Base-by-base conservation (phyloP, 2,113 vertebrate genomes). In the Spermophilus dauricus region DNA sequence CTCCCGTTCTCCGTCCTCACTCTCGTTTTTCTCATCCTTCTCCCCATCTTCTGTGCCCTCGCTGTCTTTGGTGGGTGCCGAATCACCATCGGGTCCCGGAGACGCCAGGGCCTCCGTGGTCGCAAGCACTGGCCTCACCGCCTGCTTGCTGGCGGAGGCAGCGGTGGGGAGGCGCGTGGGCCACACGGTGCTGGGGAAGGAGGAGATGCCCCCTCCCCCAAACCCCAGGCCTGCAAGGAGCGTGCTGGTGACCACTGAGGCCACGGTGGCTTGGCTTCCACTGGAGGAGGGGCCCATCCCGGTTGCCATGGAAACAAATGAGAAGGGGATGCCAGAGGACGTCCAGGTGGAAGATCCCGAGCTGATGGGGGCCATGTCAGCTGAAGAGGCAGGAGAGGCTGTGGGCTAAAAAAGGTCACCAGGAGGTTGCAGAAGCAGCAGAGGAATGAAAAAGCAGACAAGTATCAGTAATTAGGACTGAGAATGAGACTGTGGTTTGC, bases 291-390 rank as follows among this genome's bases (percentile, higher is more conserved):
- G 99, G 10, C 99, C 99, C 91, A 99, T 99, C 78, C 99, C 99
- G 0, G 99, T 99, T 10, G 99, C 99, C 99, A 99, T 99, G 82
- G 99, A 99, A 73, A 99, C 99, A 0, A 99, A 99, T 30, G 99
- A 99, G 98, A 99, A 99, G 45, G 99, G 99, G 92, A 99, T 99
- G 89, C 99, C 99, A 0, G 99, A 99, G 90, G 99, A 99, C 4
- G 99, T 99, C 99, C 99, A 99, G 39, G 99, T 99, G 48, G 99
- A 99, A 42, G 99, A 99, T 51, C 99, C 99, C 0, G 99, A 99
- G 97, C 99, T 99, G 99, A 99, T 99, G 96, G 99, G 99, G 89
- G 99, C 99, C 99, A 99, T 99, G 98, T 99, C 99, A 0, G 99
- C 99, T 0, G 99, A 99, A 77, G 99, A 99, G 90, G 99, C 99